A percentile compares a stretch with the other conserved stretches of the same genome.
phyloP scores from a whole-genome alignment of 1,140 invertebrate genomes.

The Lordiphosa clarofinis region DNA sequence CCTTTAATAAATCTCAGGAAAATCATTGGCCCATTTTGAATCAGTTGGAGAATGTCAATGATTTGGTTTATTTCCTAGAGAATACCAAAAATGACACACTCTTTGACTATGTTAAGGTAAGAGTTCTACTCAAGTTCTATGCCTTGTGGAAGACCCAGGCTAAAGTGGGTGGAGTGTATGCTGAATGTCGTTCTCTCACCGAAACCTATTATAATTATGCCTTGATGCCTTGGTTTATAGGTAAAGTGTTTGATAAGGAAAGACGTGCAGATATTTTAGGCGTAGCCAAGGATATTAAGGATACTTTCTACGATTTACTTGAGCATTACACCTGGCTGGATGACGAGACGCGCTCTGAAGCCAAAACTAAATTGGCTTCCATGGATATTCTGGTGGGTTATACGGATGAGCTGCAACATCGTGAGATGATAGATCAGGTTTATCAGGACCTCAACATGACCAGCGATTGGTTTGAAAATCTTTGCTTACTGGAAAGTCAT shows the following conservation, averaged over 20 bases:
- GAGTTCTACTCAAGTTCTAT: conserved; percentile 58
- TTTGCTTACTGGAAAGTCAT: conserved; percentile 42
- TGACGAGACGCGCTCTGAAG: conserved; percentile 62
- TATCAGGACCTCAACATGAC: conserved; percentile 52
- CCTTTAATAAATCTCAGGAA: conserved; percentile 53
- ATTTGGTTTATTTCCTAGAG: conserved; percentile 52
- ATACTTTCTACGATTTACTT: conserved; percentile 60
- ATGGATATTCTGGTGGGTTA: conserved; percentile 72
- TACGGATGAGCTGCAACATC: conserved; percentile 64
- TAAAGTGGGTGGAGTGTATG: conserved; percentile 12
- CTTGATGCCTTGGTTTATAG: conserved; percentile 69
- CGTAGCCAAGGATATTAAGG: conserved; percentile 52
- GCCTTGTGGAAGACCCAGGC: conserved; percentile 48
- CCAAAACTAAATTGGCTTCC: conserved; percentile 56
- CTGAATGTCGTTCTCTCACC: conserved; percentile 48
- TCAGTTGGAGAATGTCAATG: conserved; percentile 41
- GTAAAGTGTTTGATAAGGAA: conserved; percentile 50
- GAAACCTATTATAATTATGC: conserved; percentile 65
- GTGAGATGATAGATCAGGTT: conserved; percentile 43
- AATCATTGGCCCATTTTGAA: conserved; percentile 49
- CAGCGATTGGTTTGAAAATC: conserved; percentile 50
- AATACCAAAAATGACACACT: conserved; percentile 25
- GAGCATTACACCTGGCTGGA: conserved; percentile 67
- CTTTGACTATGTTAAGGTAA: conserved; percentile 40
- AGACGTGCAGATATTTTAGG: conserved; percentile 51